Evolutionary conservation across 2,888 invertebrate genomes (phyloP), one percentile per base, ranked within the genome.

Genomic region (Balanococcus diminutus): DNA sequence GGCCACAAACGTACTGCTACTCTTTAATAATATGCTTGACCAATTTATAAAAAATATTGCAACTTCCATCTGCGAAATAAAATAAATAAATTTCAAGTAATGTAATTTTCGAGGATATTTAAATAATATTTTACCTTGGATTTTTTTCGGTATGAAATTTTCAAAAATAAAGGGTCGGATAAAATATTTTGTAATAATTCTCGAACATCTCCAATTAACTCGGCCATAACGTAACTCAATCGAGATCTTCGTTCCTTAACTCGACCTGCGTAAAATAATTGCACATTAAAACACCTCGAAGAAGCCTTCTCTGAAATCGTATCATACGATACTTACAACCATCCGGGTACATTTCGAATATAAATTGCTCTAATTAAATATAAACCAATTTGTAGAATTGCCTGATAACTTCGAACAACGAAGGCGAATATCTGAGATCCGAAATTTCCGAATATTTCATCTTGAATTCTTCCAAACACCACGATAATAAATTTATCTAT

Each of bases 381-480:
- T 96, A 98, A 81, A 96, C 96, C 67, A 97, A 91, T 88, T 96
- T 92, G 89, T 96, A 95, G 88, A 97, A 92, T 88, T 97, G 96
- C 86, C 92, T 89, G 90, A 91, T 88, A 1, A 91, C 72, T 75
- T 84, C 84, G 9, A 84, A 46, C 42, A 84, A 28, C 46, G 67
- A 39, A n/a, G 84, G 84, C 9, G 84, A 84, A 28, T 72, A 84
- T 46, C 75, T 72, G 5, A 84, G 25, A 46, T 84, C 79, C 4
- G 84, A 84, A n/a, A 84, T 75, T 19, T 84, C 75, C 39, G 72
- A 61, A 42, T 84, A 84, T 79, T 93, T 93, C 39, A 92, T 91
- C 89, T 95, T 96, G 88, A 97, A 95, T 0, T 95, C 94, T 87
- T 94, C 94, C 98, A 98, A 98, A 86, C 96, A 95, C 96, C 97